Evolutionary conservation across 2,797 vertebrate species (phyloP).

Genomic region (Cossypha polioptera): DNA sequence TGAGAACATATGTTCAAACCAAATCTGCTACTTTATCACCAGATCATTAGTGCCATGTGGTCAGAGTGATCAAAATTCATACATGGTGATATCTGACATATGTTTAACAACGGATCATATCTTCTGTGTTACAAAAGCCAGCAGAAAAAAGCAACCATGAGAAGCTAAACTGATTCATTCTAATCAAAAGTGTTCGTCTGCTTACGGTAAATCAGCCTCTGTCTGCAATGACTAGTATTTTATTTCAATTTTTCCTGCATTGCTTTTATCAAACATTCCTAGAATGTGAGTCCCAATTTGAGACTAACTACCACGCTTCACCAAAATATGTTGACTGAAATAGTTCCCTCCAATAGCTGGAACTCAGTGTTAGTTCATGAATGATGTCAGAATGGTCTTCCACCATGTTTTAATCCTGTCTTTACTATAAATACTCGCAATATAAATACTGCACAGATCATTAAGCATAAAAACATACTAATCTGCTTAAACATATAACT

Average conservation of each 20-base stretch:
- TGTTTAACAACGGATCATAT: not conserved
- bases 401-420: not conserved
- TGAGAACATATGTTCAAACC: not conserved
- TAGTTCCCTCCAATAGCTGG: not conserved
- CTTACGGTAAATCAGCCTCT: not conserved
- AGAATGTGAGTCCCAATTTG: not conserved
- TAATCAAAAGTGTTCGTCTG: not conserved
- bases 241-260: not conserved
- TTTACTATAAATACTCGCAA: not conserved
- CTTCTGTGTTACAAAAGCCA: not conserved
- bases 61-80: not conserved
- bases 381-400: not conserved
- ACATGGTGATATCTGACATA: not conserved
- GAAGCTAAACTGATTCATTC: not conserved
- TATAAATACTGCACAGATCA: not conserved
- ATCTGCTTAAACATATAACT: not conserved
- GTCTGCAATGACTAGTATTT: not conserved
- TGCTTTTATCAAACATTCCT: not conserved
- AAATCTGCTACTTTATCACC: not conserved
- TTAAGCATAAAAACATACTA: not conserved
- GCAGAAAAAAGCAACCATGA: not conserved
- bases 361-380: not conserved
- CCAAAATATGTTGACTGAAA: not conserved
- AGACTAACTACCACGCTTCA: not conserved
- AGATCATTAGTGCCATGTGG: not conserved